Evolutionary conservation across 2,888 invertebrate species (phyloP), one percentile per base, ranked within the genome.

Genomic region (Hypolimnas misippus): DNA sequence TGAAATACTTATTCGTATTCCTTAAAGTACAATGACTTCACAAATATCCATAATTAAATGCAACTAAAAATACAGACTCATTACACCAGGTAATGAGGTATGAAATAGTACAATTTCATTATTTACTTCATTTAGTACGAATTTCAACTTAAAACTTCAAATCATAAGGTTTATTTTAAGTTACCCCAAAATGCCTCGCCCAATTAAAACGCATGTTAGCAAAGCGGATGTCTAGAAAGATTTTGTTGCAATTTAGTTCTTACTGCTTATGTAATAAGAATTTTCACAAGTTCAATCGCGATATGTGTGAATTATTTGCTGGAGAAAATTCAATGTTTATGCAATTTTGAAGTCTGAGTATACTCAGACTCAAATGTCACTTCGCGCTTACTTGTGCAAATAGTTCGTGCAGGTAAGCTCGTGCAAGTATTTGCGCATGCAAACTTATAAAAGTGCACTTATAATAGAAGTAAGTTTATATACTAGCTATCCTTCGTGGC

Each of bases 31-130:
- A 21, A 21, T 21, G n/a, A 19, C 44, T 46, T 21, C 10, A 44
- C 44, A 19, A 21, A n/a, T 46, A 21, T 21, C 19, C 21, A 5
- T 46, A 46, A 12, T n/a, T 19, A 46, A 46, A 21, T 21, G 19
- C 19, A 21, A 21, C 21, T 19, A n/a, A 21, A 38, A 46, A 46
- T 42, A 42, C 12, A 19, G 2, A 46, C 21, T 21, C 12, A 46
- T 46, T 46, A 46, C 19, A 1, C 19, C 44, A n/a, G 10, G 19
- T 46, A 46, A 46, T 46, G 12, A 46, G 12, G 44, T 46, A 21
- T 21, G 21, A 46, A 46, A 46, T 21, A 12, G 21, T 46, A 46
- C n/a, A 38, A 38, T 38, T 38, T 38, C n/a, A 38, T 38, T 38
- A n/a, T 46, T 12, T 12, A 5, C 10, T 46, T 46, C 4, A 19